Base-by-base conservation (phyloP, 2,888 invertebrate genomes). In the Drosophila paramelanica region DNA sequence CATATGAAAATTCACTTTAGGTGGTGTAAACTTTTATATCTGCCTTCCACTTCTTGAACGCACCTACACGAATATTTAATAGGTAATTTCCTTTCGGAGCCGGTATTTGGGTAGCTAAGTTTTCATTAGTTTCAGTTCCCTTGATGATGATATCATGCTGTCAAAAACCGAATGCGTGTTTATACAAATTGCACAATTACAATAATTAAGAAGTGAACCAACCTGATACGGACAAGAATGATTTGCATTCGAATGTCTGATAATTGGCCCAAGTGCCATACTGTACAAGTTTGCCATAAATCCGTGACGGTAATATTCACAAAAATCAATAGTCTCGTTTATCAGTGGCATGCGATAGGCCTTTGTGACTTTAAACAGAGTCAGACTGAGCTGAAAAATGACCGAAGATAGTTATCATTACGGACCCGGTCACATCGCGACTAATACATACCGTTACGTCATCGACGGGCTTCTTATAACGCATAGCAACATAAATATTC, bases 401-500 rank as follows among this genome's bases (percentile, higher is more conserved):
- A 11, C 17, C 0, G 17, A 13, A 5, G 8, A n/a, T 38, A 2
- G 0, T n/a, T 6, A 2, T 39, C 8, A 7, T 7, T 7, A 39
- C 1, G 14, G n/a, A 5, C 8, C 8, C 8, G 8, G 0, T 5
- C 8, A 17, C 5, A 51, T 39, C 5, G 14, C 20, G 11, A 6
- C 2, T 20, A 13, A 3, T n/a, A 76, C 79, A 77, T 46, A 81
- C 79, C 2, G 38, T 46, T 5, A 84, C 11, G 1, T 77, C 52
- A 59, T 83, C 17, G 1, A 83, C 11, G 5, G 72, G 74, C 0
- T 56, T n/a, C 8, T 74, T 59, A 23, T 58, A 65, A 4, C 14
- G 43, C 5, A 81, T 3, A 0, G 10, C 42, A 3, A 52, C 25
- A n/a, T 64, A 13, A 5, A 83, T 1, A 23, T 77, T 36, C 1